Conservation (phyloP, 2,113 vertebrate genomes). For the Clinocottus analis region DNA sequence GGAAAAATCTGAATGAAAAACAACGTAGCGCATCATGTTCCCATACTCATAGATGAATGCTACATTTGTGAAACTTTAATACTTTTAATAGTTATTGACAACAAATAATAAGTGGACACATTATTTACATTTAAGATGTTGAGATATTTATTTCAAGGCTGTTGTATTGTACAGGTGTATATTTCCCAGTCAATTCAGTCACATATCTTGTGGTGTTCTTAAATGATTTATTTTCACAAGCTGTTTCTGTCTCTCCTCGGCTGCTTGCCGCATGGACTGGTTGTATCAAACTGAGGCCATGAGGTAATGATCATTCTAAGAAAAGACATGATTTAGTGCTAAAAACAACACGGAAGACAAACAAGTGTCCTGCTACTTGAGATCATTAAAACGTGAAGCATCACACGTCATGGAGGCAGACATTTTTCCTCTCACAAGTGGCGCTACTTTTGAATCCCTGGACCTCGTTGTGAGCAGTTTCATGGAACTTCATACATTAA, state of each 20-base stretch:
- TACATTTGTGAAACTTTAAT: neutral
- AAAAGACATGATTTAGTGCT: constrained; percentile 57
- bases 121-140: neutral
- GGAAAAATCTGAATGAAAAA: neutral
- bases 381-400: constrained; percentile 5
- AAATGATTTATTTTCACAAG: neutral
- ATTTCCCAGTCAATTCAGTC: neutral
- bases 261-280: neutral
- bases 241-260: neutral
- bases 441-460: neutral
- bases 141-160: neutral
- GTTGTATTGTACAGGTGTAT: neutral
- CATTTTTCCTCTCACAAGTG: neutral
- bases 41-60: neutral
- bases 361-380: neutral
- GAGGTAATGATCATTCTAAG: neutral
- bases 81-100: neutral
- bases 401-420: constrained; percentile 11
- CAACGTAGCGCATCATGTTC: neutral
- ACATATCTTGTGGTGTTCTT: neutral
- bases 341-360: constrained; percentile 29
- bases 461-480: neutral
- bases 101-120: neutral
- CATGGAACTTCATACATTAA: neutral
- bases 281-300: neutral